Percentiles rank a stretch among this genome's conserved stretches.
Conservation (phyloP, 2,113 vertebrate species). For the Scortum barcoo region DNA sequence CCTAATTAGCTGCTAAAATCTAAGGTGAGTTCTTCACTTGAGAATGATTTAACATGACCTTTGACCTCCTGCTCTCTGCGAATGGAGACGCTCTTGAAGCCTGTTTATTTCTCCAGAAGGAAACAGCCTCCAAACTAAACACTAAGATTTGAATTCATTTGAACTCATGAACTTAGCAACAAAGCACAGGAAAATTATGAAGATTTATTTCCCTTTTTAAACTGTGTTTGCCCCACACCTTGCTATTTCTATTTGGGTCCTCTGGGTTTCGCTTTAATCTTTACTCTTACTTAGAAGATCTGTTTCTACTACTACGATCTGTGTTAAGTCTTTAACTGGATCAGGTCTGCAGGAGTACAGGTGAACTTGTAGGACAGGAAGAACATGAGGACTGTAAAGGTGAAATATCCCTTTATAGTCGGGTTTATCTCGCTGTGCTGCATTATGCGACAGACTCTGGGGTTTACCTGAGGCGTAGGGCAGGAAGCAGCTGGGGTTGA, state of each 20-base stretch:
- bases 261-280: not conserved
- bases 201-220: conserved; percentile 4
- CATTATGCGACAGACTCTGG: not conserved
- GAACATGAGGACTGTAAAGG: not conserved
- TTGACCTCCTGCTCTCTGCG: not conserved
- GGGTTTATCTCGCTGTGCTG: not conserved
- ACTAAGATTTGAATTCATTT: conserved; percentile 7
- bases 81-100: not conserved
- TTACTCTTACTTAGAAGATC: not conserved
- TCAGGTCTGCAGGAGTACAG: not conserved
- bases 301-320: not conserved
- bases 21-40: not conserved
- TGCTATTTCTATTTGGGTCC: not conserved
- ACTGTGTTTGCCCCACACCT: not conserved
- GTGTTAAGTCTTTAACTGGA: not conserved
- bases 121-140: not conserved
- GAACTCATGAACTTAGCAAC: not conserved
- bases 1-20: not conserved
- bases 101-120: not conserved
- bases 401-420: not conserved
- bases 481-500: conserved; percentile 95
- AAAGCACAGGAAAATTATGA: not conserved
- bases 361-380: not conserved
- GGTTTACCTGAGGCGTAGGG: conserved; percentile 90
- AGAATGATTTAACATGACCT: not conserved